Percentiles rank a stretch among this genome's conserved stretches.
Evolutionary conservation across 92 coral and sea anemone species (phyloP).

Genomic region (Diadumene lineata): DNA sequence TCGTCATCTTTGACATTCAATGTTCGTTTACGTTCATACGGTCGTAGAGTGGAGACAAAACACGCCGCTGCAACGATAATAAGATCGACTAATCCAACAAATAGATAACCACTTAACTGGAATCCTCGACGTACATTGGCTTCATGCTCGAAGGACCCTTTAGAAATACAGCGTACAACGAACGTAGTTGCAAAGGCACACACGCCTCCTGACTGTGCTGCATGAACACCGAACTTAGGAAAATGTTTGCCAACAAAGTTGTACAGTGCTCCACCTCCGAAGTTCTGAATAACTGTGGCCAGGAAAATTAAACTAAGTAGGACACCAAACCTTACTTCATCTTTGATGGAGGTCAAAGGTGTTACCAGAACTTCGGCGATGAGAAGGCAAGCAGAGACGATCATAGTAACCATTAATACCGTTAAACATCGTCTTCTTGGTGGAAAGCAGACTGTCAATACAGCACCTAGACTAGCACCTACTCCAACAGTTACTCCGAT

Average conservation of each 20-base stretch:
- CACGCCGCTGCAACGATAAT: conserved; percentile 75
- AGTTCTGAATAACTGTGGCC: conserved; percentile 80
- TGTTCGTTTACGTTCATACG: conserved; percentile 7
- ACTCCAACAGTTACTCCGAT: conserved; percentile 78
- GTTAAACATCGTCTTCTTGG: conserved; percentile 54
- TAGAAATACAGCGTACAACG: conserved; percentile 82
- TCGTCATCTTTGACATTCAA: not conserved
- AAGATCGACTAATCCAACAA: conserved; percentile 71
- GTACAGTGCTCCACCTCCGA: conserved; percentile 87
- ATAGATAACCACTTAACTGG: conserved; percentile 80
- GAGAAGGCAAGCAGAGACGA: conserved; percentile 61
- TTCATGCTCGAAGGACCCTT: conserved; percentile 81
- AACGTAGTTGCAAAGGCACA: conserved; percentile 87
- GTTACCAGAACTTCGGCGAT: conserved; percentile 69
- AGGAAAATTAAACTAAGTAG: conserved; percentile 61
- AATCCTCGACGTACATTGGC: conserved; percentile 60
- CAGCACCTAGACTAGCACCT: conserved; percentile 77
- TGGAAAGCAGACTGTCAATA: conserved; percentile 48
- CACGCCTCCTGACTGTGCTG: conserved; percentile 91
- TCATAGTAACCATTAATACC: conserved; percentile 58
- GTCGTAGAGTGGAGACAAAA: conserved; percentile 34
- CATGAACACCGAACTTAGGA: conserved; percentile 79
- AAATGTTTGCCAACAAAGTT: conserved; percentile 74
- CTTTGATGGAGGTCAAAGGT: conserved; percentile 45
- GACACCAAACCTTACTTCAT: conserved; percentile 66